These are phyloP conservation scores for Podarcis siculus DNA, from an alignment of 2,797 vertebrate genomes.

Conservation along the genomic window DNA sequence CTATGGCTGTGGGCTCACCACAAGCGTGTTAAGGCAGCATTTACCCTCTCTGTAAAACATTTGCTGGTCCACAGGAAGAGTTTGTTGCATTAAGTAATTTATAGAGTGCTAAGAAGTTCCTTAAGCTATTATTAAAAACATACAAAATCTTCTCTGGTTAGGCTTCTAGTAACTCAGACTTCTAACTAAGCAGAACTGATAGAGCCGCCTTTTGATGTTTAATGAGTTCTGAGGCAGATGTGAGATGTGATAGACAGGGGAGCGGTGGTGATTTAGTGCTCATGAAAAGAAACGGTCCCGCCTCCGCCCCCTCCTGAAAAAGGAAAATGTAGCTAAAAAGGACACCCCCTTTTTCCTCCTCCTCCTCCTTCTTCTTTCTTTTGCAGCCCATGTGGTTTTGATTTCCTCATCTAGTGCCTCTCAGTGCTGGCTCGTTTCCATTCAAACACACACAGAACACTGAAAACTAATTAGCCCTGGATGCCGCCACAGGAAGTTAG, in stretches of 20 bases:
- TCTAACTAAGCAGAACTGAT: slow-evolving; percentile 85
- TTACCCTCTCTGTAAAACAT: slow-evolving; percentile 71
- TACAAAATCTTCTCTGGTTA: slow-evolving; percentile 80
- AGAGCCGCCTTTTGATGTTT: slow-evolving; percentile 83
- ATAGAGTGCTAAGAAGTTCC: slow-evolving; percentile 85
- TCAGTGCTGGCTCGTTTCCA: slow-evolving; percentile 81
- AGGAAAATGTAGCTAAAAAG: slow-evolving; percentile 78
- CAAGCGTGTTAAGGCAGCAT: slow-evolving; percentile 65
- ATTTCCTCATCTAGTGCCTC: slow-evolving; percentile 83
- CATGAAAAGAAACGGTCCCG: slow-evolving; percentile 79
- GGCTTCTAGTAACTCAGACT: slow-evolving; percentile 78
- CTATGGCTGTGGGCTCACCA: slow-evolving; percentile 62
- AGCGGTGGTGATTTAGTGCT: slow-evolving; percentile 76
- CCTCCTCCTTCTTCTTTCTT: slow-evolving; percentile 49
- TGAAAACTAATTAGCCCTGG: slow-evolving; percentile 87
- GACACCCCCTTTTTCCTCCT: slow-evolving; percentile 34
- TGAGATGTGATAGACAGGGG: slow-evolving; percentile 80
- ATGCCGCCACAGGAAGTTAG: slow-evolving; percentile 86
- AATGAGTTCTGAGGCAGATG: slow-evolving; percentile 84
- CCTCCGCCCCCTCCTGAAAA: slow-evolving; percentile 60
- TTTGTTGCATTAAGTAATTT: slow-evolving; percentile 83
- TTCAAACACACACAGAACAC: slow-evolving; percentile 80
- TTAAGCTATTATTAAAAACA: slow-evolving; percentile 86
- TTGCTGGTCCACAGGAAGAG: slow-evolving; percentile 79
- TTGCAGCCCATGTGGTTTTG: slow-evolving; percentile 84